A percentile compares a stretch with the other conserved stretches of the same genome.
phyloP scores from a whole-genome alignment of 2,797 vertebrate species.

The Platalea minor region DNA sequence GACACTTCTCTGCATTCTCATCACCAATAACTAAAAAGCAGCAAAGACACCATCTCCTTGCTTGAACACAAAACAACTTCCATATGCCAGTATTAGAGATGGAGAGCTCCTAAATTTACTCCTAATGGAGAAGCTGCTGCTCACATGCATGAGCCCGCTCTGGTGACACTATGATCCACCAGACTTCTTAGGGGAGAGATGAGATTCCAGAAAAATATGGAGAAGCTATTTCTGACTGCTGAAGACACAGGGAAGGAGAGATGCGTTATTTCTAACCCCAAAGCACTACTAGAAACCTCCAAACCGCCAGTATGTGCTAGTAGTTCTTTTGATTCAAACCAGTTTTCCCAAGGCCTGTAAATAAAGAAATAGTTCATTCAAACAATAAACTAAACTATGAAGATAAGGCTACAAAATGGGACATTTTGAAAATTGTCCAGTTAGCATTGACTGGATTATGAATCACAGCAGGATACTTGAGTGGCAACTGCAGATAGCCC shows the following conservation, averaged over 20 bases:
- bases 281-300: background rate
- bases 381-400: background rate
- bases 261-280: background rate
- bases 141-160: background rate
- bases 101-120: background rate
- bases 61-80: background rate
- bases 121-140: background rate
- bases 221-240: background rate
- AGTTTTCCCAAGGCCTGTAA: background rate
- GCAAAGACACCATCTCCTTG: background rate
- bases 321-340: background rate
- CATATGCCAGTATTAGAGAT: background rate
- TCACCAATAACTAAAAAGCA: background rate
- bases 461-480: background rate
- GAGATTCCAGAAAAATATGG: background rate
- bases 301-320: background rate
- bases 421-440: background rate
- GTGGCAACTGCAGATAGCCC: background rate
- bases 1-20: background rate
- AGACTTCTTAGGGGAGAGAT: background rate
- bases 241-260: background rate
- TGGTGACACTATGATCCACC: background rate
- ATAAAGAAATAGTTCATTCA: background rate
- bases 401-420: background rate
- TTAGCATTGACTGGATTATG: background rate